Conservation (phyloP, 2,797 vertebrate species). For the Bryconaethiops microstoma region DNA sequence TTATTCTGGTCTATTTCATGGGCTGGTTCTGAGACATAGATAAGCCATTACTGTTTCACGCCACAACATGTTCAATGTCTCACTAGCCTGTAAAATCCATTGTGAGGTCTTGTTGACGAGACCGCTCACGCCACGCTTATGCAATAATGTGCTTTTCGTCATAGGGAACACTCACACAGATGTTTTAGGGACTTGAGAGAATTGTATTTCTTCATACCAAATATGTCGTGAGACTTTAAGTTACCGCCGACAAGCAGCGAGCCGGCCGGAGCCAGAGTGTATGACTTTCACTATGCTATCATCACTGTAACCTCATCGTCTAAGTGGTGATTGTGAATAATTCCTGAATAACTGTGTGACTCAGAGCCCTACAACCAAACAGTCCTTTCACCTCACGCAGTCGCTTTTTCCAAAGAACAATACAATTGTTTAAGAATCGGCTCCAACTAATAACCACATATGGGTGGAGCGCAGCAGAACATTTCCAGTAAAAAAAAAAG, state of each 20-base stretch:
- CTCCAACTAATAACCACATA: not conserved
- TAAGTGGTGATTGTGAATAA: not conserved
- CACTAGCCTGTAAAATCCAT: not conserved
- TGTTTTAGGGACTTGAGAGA: not conserved
- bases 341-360: not conserved
- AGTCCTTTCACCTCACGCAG: not conserved
- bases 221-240: not conserved
- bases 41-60: not conserved
- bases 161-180: not conserved
- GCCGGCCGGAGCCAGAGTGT: not conserved
- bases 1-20: not conserved
- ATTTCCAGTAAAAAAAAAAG: conserved; percentile 1
- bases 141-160: conserved; percentile 33
- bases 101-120: not conserved
- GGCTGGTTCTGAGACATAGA: not conserved
- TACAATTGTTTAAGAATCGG: not conserved
- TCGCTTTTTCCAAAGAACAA: not conserved
- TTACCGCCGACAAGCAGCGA: not conserved
- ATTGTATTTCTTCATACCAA: conserved; percentile 16
- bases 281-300: conserved; percentile 11
- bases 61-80: conserved; percentile 21
- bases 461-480: conserved; percentile 15
- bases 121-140: conserved; percentile 14
- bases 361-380: not conserved
- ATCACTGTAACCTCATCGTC: not conserved